These are phyloP conservation scores for Ormyrus pomaceus DNA, from an alignment of 2,888 invertebrate species.

Conservation along the genomic window DNA sequence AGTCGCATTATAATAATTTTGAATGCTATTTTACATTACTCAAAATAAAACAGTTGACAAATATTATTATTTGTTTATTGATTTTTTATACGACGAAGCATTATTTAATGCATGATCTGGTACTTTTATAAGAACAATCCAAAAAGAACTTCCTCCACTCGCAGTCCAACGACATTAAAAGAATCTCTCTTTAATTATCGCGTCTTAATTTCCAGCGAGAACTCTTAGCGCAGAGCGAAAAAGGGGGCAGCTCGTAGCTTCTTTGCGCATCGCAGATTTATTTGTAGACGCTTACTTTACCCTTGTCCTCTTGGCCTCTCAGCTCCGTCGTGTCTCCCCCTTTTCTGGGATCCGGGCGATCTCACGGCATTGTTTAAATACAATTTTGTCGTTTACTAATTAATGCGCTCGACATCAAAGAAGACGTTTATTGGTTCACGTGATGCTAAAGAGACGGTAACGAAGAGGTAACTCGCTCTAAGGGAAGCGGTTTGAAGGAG, in stretches of 20 bases:
- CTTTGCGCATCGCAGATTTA: slow-evolving; percentile 59
- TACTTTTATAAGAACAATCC: too few species aligned
- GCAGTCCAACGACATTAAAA: too few species aligned
- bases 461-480: slow-evolving; percentile 74
- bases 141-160: too few species aligned
- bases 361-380: slow-evolving; percentile 79
- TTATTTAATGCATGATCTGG: too few species aligned
- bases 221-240: not conserved
- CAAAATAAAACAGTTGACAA: too few species aligned
- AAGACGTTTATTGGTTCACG: slow-evolving; percentile 78
- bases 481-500: slow-evolving; percentile 69
- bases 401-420: slow-evolving; percentile 78
- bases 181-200: too few species aligned
- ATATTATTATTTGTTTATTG: too few species aligned
- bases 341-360: slow-evolving; percentile 49
- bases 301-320: slow-evolving; percentile 5
- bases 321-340: slow-evolving; percentile 13
- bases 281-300: slow-evolving; percentile 68
- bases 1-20: too few species aligned
- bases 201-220: not conserved
- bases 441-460: slow-evolving; percentile 77
- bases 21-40: too few species aligned
- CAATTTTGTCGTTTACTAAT: slow-evolving; percentile 81
- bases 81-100: too few species aligned
- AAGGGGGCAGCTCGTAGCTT: not conserved